Percentiles rank a stretch among this genome's conserved stretches.
These are phyloP conservation scores for Drosophila longiperda DNA, from an alignment of 2,888 invertebrate genomes.

Conservation along the genomic window DNA sequence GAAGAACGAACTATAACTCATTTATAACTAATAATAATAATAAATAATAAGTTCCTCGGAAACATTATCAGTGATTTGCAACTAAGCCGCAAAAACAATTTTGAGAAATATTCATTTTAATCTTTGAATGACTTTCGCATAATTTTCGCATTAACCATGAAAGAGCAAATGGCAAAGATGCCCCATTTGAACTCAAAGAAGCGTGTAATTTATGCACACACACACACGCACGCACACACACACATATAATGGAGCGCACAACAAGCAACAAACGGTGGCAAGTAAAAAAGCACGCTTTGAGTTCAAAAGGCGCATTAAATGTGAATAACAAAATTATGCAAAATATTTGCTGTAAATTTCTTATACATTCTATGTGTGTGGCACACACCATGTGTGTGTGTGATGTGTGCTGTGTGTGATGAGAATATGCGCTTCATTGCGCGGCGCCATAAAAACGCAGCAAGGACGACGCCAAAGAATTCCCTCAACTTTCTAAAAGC, in stretches of 20 bases:
- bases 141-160: conserved; percentile 27
- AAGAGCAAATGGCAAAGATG: conserved; percentile 15
- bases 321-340: conserved; percentile 69
- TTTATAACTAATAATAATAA: not conserved
- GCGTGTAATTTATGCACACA: conserved; percentile 67
- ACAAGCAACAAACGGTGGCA: not conserved
- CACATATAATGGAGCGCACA: conserved; percentile 25
- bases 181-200: conserved; percentile 47
- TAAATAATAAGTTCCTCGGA: not conserved
- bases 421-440: conserved; percentile 50
- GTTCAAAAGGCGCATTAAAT: conserved; percentile 39
- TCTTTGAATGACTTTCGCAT: conserved; percentile 7
- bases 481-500: conserved; percentile 73
- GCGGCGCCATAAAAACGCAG: conserved; percentile 38
- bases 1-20: not conserved
- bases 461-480: conserved; percentile 64
- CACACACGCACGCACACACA: not conserved
- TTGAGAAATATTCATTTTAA: not conserved
- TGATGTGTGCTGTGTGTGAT: not conserved
- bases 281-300: conserved; percentile 6
- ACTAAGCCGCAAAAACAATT: not conserved
- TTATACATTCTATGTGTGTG: conserved; percentile 2
- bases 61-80: not conserved
- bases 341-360: conserved; percentile 44
- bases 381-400: too few species aligned